Evolutionary conservation across 2,888 invertebrate species (phyloP).

Genomic region (Aspidapion aeneum): DNA sequence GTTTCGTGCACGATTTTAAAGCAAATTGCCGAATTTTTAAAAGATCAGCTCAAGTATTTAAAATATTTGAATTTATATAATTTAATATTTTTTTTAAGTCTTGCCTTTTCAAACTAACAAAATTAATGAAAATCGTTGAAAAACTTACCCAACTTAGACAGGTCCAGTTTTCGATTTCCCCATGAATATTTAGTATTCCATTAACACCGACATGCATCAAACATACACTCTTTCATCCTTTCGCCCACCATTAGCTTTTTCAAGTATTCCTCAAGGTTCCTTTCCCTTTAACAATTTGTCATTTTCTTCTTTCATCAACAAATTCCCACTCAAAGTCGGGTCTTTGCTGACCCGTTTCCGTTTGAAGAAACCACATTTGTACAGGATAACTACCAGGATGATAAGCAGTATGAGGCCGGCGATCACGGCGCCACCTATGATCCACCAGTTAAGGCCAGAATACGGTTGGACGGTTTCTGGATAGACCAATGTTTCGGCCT

Average conservation of each 20-base stretch:
- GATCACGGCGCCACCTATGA: slow-evolving; percentile 79
- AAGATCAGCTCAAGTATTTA: no score
- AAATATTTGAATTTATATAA: no score
- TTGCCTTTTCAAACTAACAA: no score
- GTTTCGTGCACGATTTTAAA: no score
- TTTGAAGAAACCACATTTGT: slow-evolving; percentile 91
- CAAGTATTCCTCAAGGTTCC: not conserved
- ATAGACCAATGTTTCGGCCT: slow-evolving; percentile 82
- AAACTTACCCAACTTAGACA: no score
- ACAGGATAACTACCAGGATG: slow-evolving; percentile 73
- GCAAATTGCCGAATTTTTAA: no score
- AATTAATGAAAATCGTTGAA: no score
- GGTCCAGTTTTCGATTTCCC: no score
- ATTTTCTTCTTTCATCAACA: slow-evolving; percentile 41
- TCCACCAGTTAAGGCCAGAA: slow-evolving; percentile 80
- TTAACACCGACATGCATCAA: not conserved
- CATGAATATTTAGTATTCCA: no score
- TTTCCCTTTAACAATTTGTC: slow-evolving; percentile 27
- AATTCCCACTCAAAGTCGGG: slow-evolving; percentile 66
- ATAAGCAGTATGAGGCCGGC: slow-evolving; percentile 81
- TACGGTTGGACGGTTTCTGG: slow-evolving; percentile 77
- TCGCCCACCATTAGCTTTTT: not conserved
- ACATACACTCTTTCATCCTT: not conserved
- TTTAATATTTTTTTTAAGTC: no score
- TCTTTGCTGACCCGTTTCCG: slow-evolving; percentile 68